A percentile compares a stretch with the other conserved stretches of the same genome.
Evolutionary conservation across 2,113 vertebrate species (phyloP).

Genomic region (Balaeniceps rex): DNA sequence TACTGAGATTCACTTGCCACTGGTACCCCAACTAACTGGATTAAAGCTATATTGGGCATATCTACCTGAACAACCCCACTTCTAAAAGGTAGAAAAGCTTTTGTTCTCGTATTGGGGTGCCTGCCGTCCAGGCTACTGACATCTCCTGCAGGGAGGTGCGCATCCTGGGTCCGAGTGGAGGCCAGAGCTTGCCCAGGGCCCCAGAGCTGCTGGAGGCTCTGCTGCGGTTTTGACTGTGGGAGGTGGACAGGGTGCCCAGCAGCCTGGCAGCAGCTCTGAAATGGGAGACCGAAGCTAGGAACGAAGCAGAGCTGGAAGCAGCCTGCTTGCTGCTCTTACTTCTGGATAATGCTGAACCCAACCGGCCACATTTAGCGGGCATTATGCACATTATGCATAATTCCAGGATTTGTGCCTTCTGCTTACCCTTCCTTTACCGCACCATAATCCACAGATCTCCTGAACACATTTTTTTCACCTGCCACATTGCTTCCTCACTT

Average conservation of each 20-base stretch:
- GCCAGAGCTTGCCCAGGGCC: neutral
- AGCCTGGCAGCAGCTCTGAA: neutral
- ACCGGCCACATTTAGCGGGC: neutral
- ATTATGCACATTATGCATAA: neutral
- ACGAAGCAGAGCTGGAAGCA: neutral
- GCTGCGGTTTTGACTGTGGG: neutral
- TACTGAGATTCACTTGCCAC: neutral
- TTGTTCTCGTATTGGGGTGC: neutral
- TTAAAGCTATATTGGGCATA: neutral
- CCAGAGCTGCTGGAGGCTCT: neutral
- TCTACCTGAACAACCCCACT: neutral
- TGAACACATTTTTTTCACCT: neutral
- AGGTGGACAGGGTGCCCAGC: neutral
- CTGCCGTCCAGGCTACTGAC: neutral
- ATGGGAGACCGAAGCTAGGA: neutral
- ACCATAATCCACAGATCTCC: neutral
- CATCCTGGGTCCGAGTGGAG: neutral
- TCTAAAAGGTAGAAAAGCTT: neutral
- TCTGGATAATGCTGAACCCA: neutral
- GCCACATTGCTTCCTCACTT: neutral
- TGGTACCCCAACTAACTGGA: neutral
- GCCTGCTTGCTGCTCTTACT: neutral
- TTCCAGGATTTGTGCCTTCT: neutral
- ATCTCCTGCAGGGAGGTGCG: neutral
- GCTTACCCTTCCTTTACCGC: neutral